phyloP scores from a whole-genome alignment of 2,888 invertebrate genomes.

The Stenchaetothrips biformis region DNA sequence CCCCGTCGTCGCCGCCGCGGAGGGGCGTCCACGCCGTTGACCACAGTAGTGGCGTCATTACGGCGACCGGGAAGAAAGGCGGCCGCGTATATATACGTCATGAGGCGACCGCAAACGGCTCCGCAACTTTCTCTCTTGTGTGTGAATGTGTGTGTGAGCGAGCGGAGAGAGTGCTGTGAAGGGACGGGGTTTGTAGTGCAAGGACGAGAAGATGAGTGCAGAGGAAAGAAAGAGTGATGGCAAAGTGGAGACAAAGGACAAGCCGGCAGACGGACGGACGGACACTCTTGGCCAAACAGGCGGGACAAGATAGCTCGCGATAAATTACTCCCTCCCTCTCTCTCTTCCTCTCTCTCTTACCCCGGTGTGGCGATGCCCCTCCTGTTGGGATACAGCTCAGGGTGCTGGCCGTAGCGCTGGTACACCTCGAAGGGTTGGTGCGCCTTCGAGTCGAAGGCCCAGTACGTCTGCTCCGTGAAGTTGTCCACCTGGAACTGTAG shows the following conservation, averaged over 20 bases:
- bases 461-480: slow-evolving; percentile 87
- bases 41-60: slow-evolving; percentile 3
- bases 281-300: no score
- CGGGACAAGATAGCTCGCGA: slow-evolving; percentile 35
- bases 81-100: no score
- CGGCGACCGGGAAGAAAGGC: background rate
- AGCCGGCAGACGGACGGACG: no score
- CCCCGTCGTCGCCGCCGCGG: slow-evolving; percentile 51
- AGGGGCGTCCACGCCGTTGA: slow-evolving; percentile 5
- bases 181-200: background rate
- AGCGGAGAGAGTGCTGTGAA: background rate
- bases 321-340: no score
- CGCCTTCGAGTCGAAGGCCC: slow-evolving; percentile 79
- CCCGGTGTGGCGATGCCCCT: slow-evolving; percentile 83
- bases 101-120: no score
- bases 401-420: slow-evolving; percentile 84
- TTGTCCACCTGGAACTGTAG: slow-evolving; percentile 88
- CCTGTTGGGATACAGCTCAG: slow-evolving; percentile 84
- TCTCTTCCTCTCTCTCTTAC: slow-evolving; percentile 48
- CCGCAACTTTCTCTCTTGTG: background rate
- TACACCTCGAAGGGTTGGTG: slow-evolving; percentile 90
- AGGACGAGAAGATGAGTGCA: background rate
- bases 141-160: background rate
- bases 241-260: no score
- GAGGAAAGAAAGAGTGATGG: background rate